Evolutionary conservation across 37 sponge, comb jelly and placozoan genomes (phyloP).

Genomic region (Beroe forskalii): DNA sequence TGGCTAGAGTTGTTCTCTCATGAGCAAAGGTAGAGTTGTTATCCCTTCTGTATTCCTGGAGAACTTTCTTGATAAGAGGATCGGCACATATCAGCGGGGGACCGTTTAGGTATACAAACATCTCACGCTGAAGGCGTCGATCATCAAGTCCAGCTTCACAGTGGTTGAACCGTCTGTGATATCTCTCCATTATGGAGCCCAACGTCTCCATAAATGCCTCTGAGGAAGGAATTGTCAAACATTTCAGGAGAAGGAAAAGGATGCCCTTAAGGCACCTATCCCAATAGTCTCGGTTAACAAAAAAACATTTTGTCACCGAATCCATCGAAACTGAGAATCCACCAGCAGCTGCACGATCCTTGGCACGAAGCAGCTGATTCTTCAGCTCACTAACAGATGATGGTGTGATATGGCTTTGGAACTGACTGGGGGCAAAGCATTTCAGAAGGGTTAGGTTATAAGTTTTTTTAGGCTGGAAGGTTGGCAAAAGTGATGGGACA

Average conservation of each 20-base stretch:
- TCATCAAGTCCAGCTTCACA: background rate
- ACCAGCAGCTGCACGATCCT: background rate
- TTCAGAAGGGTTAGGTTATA: background rate
- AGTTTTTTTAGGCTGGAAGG: background rate
- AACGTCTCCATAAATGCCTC: constrained; percentile 10
- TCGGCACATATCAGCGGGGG: background rate
- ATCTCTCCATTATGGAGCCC: background rate
- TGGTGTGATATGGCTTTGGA: background rate
- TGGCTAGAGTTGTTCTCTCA: background rate
- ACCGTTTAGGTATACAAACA: background rate
- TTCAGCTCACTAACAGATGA: background rate
- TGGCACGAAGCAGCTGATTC: background rate
- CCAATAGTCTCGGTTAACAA: background rate
- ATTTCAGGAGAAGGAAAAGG: background rate
- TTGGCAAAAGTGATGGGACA: background rate
- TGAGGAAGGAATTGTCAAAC: background rate
- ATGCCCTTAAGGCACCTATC: background rate
- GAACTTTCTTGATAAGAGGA: background rate
- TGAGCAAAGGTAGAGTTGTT: background rate
- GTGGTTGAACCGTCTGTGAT: background rate
- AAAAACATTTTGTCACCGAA: background rate
- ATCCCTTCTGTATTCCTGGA: background rate
- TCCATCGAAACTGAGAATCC: background rate
- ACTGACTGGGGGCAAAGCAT: background rate
- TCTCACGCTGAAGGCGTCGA: background rate